A percentile compares a stretch with the other conserved stretches of the same genome.
These are phyloP conservation scores for Vannuccia rotundouncinata DNA, from an alignment of 2,888 invertebrate genomes.

Conservation along the genomic window DNA sequence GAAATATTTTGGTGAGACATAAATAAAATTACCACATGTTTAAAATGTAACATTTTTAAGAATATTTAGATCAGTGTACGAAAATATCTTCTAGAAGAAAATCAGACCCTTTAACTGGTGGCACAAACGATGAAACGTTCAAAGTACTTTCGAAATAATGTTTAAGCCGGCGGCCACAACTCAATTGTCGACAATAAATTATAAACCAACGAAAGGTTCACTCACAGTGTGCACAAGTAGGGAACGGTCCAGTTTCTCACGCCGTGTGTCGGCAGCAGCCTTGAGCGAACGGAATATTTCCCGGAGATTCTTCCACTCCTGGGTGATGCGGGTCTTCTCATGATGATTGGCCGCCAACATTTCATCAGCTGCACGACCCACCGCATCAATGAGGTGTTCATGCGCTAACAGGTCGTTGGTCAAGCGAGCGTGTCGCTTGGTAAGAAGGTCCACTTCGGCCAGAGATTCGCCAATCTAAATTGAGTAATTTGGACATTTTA, in stretches of 20 bases:
- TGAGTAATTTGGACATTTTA: no score
- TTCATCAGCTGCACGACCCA: background rate
- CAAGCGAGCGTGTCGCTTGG: conserved; percentile 13
- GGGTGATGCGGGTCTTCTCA: background rate
- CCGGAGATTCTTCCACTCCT: background rate
- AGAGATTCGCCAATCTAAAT: conserved; percentile 28
- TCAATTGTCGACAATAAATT: no score
- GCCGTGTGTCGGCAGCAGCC: background rate
- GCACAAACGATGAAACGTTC: no score
- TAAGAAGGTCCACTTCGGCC: conserved; percentile 9
- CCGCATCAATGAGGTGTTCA: conserved; percentile 14
- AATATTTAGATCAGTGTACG: no score
- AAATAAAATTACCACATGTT: no score
- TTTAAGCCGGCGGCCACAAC: no score
- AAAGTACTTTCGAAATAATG: no score
- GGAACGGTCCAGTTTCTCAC: background rate
- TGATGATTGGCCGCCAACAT: background rate
- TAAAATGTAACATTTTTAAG: no score
- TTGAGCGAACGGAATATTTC: background rate
- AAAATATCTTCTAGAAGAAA: no score
- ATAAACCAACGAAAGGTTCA: no score
- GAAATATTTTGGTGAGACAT: background rate
- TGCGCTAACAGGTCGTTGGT: background rate
- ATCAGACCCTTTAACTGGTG: no score
- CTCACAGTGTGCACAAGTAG: background rate